Evolutionary conservation across 2,888 invertebrate genomes (phyloP), one percentile per base, ranked within the genome.

Genomic region (Megalurothrips usitatus): DNA sequence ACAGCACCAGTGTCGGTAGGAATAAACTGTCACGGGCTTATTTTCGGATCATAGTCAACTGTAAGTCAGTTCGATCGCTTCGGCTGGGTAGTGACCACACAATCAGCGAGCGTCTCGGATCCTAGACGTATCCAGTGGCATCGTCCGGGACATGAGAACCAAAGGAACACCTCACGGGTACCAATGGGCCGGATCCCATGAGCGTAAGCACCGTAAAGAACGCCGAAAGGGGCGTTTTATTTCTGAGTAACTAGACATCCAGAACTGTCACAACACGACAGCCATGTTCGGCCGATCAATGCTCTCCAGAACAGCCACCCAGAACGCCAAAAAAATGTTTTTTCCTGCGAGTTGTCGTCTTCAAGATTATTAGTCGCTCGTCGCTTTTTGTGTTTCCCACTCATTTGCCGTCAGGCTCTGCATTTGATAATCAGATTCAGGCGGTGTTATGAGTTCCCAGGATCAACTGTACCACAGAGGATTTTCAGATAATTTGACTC

Each of bases 251-350:
- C 23, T 12, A 9, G 68, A 23, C 1, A 12, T 12, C 26, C 68
- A 75, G 68, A 75, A 75, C 68, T 75, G 68, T 75, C 68, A 75
- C 68, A 75, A 75, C 68, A 75, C 23, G 68, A 26, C 68, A 11
- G 68, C 68, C 68, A 75, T 75, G 23, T 75, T 75, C 4, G 68
- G 23, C 11, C 26, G 26, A 75, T n/a, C n/a, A n/a, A n/a, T n/a
- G n/a, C n/a, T n/a, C n/a, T n/a, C n/a, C n/a, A n/a, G n/a, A n/a
- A n/a, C n/a, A n/a, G n/a, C n/a, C n/a, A n/a, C n/a, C n/a, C n/a
- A n/a, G n/a, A n/a, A n/a, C n/a, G n/a, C n/a, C n/a, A n/a, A n/a
- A n/a, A n/a, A n/a, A n/a, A n/a, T n/a, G n/a, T n/a, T n/a, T n/a
- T n/a, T n/a, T n/a, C n/a, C n/a, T n/a, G n/a, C n/a, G n/a, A n/a